Evolutionary conservation across 2,888 invertebrate genomes (phyloP), one percentile per base, ranked within the genome.

Genomic region (Hypena proboscidalis): DNA sequence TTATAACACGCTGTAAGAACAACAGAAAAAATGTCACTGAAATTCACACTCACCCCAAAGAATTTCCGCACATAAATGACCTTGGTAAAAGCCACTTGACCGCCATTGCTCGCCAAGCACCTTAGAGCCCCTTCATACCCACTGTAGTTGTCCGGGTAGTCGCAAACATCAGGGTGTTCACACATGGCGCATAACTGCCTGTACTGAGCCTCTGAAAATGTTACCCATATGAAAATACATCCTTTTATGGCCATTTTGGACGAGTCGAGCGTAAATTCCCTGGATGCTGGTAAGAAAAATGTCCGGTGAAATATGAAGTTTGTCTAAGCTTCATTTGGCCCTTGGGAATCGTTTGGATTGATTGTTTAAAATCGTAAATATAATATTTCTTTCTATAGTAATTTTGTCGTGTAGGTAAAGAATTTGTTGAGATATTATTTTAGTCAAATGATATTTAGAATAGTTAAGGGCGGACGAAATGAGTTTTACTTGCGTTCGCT

Each of bases 11-110:
- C n/a, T n/a, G n/a, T n/a, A n/a, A n/a, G n/a, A n/a, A n/a, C n/a
- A n/a, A n/a, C n/a, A n/a, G n/a, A n/a, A n/a, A n/a, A n/a, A n/a
- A n/a, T n/a, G n/a, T n/a, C n/a, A n/a, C n/a, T n/a, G n/a, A n/a
- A n/a, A n/a, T 21, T 7, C 8, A 25, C 15, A 76, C 92, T 85
- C 83, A 95, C 94, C 40, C 95, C 95, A 73, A 96, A 96, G 92
- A 95, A 95, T 76, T 95, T 94, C 69, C 94, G 92, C 22, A 96
- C 95, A 65, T 92, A 96, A 65, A 95, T 95, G 47, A 95, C 94
- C 79, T 96, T 97, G 7, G 96, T 96, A 89, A 96, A 97, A 7
- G 97, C 97, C 1, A 98, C 94, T 64, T 97, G 94, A 0, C 97
- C 97, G 1, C 94, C 94, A 56, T 96, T 95, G 61, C 95, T 94